Base-by-base conservation (phyloP, 2,113 vertebrate species). In the Tragelaphus strepsiceros region DNA sequence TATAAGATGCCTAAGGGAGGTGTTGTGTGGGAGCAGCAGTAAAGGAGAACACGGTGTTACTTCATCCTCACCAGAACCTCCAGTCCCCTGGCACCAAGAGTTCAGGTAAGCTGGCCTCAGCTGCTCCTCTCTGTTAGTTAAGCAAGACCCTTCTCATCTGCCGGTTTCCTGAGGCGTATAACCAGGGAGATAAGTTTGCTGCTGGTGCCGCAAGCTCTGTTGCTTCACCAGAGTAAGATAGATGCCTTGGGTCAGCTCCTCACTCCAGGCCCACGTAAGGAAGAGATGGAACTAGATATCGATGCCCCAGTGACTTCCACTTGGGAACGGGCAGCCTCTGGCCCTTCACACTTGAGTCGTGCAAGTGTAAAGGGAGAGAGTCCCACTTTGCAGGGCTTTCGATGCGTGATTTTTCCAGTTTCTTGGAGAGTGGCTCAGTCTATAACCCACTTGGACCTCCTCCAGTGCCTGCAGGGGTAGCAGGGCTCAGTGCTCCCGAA, bases 391-490 rank as follows among this genome's bases (percentile, higher is more conserved):
- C 39, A 11, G 16, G 46, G 6, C 43, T 71, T 13, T 24, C 3
- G n/a, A 9, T 30, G n/a, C 12, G 0, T 0, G 26, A 16, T 2
- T 32, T 46, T 19, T 62, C 71, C 82, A 39, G 7, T 56, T 14
- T 9, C n/a, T 32, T 32, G 53, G 53, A 19, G 17, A 14, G 5
- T 15, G 32, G 35, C 22, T 59, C 53, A 1, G 32, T 19, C 58
- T 10, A 9, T 35, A 17, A 7, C 77, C 77, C 0, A 0, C 26
- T 12, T 6, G 51, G 78, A 32, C 10, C 32, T 7, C 4, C 46
- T 28, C 11, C 21, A 22, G 12, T 17, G 43, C 64, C 86, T 32
- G 39, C 67, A 35, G 21, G 11, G 46, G 43, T 43, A 90, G 43
- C 46, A 64, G 19, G 49, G n/a, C 30, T 49, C 17, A 0, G 0